Base-by-base conservation (phyloP, 37 sponge, comb jelly and placozoan species). In the Halichondria panicea region DNA sequence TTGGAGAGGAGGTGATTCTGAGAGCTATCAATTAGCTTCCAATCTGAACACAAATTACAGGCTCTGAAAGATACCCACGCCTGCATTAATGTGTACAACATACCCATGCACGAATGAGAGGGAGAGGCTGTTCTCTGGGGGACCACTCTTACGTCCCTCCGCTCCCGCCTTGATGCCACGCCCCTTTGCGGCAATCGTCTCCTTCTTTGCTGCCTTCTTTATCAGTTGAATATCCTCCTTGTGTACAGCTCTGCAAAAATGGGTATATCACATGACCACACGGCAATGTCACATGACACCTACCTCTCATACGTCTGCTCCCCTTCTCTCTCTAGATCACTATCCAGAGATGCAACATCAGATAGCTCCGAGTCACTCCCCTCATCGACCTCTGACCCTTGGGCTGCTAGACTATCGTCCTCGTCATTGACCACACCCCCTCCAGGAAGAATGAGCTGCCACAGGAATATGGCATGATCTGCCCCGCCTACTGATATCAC, bases 391-490 rank as follows among this genome's bases (percentile, higher is more conserved):
- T 7, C 1, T 5, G 43, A 66, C 68, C 32, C 67, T 40, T 42
- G 19, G 19, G 15, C 31, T 2, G 18, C 25, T 66, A 31, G 24
- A 4, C 24, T 24, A 61, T 0, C 41, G 68, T 19, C 63, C 64
- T 27, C 52, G 32, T 41, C 58, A 27, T 27, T 53, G n/a, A 68
- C 64, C 24, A 31, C 72, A 33, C 65, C 84, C 31, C 55, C 79
- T 1, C 81, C 91, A 0, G 58, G 59, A 15, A 80, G 76, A 21
- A 93, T 41, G 44, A 97, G 86, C 43, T 70, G 69, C 99, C 99
- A 97, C 78, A 92, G 99, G 79, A 97, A 97, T 24, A 94, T 74
- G 54, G 88, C 91, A 63, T 97, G 93, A 45, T 97, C 99, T 27
- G 81, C 95, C 25, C 99, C 99, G 9, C 99, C 99, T 64, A 91